phyloP scores from a whole-genome alignment of 2,888 invertebrate species.

The Spicauda simplicius region DNA sequence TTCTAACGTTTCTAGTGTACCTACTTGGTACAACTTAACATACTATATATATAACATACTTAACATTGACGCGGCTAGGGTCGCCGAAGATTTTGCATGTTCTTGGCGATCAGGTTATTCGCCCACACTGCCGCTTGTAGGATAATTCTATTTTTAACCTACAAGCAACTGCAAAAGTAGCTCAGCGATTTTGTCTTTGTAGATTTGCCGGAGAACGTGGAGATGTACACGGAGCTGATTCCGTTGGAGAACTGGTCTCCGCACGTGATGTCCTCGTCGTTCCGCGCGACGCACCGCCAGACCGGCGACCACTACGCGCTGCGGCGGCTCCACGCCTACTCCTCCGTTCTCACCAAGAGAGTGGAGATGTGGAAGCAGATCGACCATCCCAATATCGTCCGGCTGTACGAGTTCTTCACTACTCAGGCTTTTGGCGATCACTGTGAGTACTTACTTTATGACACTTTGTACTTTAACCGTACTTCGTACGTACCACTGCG shows the following conservation, averaged over 20 bases:
- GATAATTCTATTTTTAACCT: too few relatives aligned
- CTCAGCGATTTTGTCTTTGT: constrained; percentile 43
- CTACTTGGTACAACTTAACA: too few relatives aligned
- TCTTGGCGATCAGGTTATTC: too few relatives aligned
- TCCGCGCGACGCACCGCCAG: constrained; percentile 95
- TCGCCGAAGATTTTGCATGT: too few relatives aligned
- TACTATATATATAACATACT: too few relatives aligned
- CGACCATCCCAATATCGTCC: constrained; percentile 97
- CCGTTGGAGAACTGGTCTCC: constrained; percentile 91
- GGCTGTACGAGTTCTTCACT: constrained; percentile 95
- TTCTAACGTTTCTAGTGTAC: too few relatives aligned
- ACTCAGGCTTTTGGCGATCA: constrained; percentile 98
- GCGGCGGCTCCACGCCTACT: constrained; percentile 93
- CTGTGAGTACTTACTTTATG: constrained; percentile 88
- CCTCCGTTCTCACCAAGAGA: constrained; percentile 93
- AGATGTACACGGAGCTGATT: constrained; percentile 94
- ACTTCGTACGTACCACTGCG: too few relatives aligned
- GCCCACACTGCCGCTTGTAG: too few relatives aligned
- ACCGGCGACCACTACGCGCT: constrained; percentile 94
- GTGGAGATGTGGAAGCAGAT: constrained; percentile 98
- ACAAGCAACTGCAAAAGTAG: too few relatives aligned
- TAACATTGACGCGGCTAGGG: too few relatives aligned
- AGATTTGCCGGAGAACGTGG: constrained; percentile 95
- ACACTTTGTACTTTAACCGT: too few relatives aligned
- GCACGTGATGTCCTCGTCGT: constrained; percentile 92